Evolutionary conservation across 2,113 vertebrate species (phyloP).

Genomic region (Typhlomys cinereus): DNA sequence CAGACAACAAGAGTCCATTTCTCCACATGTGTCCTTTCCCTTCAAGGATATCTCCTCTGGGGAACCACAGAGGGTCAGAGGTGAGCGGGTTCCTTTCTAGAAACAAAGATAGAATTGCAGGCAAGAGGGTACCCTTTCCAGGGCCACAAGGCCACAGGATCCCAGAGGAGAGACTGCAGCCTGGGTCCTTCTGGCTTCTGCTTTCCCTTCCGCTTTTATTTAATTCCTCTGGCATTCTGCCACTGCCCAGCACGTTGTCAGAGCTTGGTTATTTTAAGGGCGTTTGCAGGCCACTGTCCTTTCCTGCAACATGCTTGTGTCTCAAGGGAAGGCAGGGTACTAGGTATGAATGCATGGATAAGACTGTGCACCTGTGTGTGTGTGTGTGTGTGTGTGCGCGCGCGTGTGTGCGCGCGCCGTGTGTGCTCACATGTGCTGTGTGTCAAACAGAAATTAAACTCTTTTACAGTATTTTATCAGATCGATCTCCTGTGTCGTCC

Average conservation of each 20-base stretch:
- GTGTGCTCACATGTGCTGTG: background rate
- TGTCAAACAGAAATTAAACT: slow-evolving; percentile 82
- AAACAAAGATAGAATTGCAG: background rate
- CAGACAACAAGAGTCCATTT: background rate
- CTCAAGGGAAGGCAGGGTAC: background rate
- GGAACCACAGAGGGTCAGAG: background rate
- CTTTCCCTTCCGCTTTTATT: background rate
- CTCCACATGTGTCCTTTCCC: background rate
- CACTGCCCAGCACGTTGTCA: background rate
- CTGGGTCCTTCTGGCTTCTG: background rate
- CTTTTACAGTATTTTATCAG: slow-evolving; percentile 84
- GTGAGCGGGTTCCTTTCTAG: background rate
- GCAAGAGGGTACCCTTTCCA: background rate
- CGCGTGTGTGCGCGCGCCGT: background rate
- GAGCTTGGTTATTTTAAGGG: slow-evolving; percentile 19
- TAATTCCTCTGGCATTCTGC: background rate
- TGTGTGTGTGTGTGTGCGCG: background rate
- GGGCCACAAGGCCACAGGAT: accelerated
- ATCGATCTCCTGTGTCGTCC: slow-evolving; percentile 80
- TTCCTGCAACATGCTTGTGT: background rate
- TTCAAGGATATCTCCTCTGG: background rate
- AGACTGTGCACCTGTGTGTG: background rate
- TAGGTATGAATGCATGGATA: slow-evolving; percentile 53
- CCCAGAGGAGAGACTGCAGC: accelerated
- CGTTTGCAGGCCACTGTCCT: background rate